Base-by-base conservation (phyloP, 2,113 vertebrate species). In the Paradoxurus hermaphroditus region DNA sequence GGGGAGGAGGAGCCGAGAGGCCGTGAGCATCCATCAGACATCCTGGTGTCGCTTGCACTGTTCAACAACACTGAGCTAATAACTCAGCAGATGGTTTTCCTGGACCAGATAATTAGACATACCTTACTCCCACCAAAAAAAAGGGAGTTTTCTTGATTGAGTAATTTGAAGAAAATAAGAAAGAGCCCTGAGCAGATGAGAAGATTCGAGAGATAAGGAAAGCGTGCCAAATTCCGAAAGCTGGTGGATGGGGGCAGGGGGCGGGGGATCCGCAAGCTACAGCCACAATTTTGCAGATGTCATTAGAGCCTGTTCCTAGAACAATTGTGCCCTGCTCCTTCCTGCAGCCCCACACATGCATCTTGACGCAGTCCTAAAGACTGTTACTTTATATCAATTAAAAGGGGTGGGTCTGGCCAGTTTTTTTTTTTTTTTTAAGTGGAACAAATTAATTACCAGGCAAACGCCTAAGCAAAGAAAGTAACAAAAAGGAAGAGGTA, bases 91-190 rank as follows among this genome's bases (percentile, higher is more conserved):
- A 97, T 96, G 93, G 97, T 79, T 97, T 97, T 94, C 78, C 93
- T 96, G 90, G 59, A 91, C 65, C 75, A 96, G 68, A 96, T 95
- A 94, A 97, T 97, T 93, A 97, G 81, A 96, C 86, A 97, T 97
- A 97, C 82, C 91, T 97, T 95, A 87, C 79, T 97, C 77, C 90
- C 92, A 94, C 84, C n/a, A 63, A 96, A 91, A 84, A 91, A 84
- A 72, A 72, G 5, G 14, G 93, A 77, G 41, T 79, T 96, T 98
- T 96, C 90, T 90, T 96, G 59, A 96, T 92, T 96, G 90, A 85
- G 73, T 84, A 95, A 97, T 95, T 94, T 95, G 75, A 83, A 90
- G 62, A 97, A 98, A 83, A 92, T 36, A 70, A 70, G 62, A 94
- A 97, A 91, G 34, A 97, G 59, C 53, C 31, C 62, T 59, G 23